Evolutionary conservation across 2,113 vertebrate genomes (phyloP).

Genomic region (Calypte anna): DNA sequence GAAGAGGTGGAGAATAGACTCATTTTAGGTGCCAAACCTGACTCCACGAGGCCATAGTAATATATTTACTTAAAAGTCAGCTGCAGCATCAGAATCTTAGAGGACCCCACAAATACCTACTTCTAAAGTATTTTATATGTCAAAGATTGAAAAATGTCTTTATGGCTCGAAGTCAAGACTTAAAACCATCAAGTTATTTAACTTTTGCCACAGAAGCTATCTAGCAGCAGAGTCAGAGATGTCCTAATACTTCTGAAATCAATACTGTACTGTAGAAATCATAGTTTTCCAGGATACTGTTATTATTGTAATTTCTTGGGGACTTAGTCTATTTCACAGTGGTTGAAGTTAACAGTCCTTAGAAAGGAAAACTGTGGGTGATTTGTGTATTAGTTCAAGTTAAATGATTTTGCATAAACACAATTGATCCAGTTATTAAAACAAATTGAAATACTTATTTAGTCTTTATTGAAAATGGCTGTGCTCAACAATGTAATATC

Average conservation of each 20-base stretch:
- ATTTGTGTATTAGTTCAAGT: not conserved
- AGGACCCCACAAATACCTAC: not conserved
- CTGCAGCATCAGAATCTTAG: not conserved
- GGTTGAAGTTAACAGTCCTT: not conserved
- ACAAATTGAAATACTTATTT: not conserved
- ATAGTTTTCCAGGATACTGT: conserved; percentile 28
- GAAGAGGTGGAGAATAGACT: not conserved
- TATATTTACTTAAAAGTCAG: not conserved
- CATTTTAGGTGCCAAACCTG: conserved; percentile 28
- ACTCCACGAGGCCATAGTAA: not conserved
- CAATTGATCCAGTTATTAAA: not conserved
- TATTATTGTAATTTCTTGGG: not conserved
- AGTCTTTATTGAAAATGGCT: not conserved
- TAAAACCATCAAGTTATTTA: not conserved
- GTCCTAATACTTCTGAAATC: not conserved
- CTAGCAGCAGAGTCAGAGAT: not conserved
- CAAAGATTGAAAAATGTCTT: not conserved
- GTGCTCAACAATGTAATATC: not conserved
- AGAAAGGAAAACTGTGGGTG: not conserved
- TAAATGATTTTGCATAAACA: not conserved
- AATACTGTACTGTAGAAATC: conserved; percentile 8
- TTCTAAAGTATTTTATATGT: not conserved
- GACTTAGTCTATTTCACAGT: not conserved
- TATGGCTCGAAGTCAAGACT: not conserved
- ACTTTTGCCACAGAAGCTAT: not conserved